Percentiles rank a stretch among this genome's conserved stretches.
These are phyloP conservation scores for Psilanteris sp. DNA, from an alignment of 1,140 invertebrate genomes.

Conservation along the genomic window DNA sequence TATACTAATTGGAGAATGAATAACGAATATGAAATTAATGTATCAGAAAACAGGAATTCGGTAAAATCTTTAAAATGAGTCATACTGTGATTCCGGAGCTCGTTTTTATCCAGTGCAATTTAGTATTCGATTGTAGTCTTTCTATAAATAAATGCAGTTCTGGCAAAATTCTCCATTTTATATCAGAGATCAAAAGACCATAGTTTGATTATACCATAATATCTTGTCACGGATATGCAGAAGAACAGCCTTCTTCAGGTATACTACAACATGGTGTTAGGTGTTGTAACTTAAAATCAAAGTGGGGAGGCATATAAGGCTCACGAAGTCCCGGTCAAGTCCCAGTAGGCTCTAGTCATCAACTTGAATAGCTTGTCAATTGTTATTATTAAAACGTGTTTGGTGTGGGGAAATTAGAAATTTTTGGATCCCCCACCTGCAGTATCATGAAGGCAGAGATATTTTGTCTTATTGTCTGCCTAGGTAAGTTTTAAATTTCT, in stretches of 20 bases:
- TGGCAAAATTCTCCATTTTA: constrained; percentile 3
- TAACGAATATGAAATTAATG: constrained; percentile 2
- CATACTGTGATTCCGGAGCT: constrained; percentile 1
- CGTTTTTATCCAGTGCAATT: constrained; percentile 28
- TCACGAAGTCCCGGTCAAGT: constrained; percentile 69
- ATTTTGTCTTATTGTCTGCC: constrained; percentile 70
- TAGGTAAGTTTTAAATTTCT: constrained; percentile 70
- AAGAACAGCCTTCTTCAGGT: constrained; percentile 67
- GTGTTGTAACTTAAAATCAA: constrained; percentile 74
- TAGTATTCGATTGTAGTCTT: constrained; percentile 25
- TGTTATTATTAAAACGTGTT: constrained; percentile 56
- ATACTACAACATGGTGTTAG: constrained; percentile 62
- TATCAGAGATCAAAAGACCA: constrained; percentile 1
- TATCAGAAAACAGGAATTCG: constrained; percentile 18
- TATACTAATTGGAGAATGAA: too few species aligned
- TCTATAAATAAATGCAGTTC: constrained; percentile 48
- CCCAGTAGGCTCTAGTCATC: constrained; percentile 78
- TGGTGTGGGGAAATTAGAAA: constrained; percentile 57
- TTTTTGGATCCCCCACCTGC: constrained; percentile 34
- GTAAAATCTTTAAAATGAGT: constrained; percentile 1
- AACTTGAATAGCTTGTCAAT: constrained; percentile 65
- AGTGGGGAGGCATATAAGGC: constrained; percentile 79
- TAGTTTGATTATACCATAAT: constrained; percentile 8
- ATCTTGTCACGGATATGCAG: constrained; percentile 55
- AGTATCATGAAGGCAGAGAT: constrained; percentile 72